phyloP scores from a whole-genome alignment of 2,797 vertebrate genomes.

The Lepilemur septentrionalis region DNA sequence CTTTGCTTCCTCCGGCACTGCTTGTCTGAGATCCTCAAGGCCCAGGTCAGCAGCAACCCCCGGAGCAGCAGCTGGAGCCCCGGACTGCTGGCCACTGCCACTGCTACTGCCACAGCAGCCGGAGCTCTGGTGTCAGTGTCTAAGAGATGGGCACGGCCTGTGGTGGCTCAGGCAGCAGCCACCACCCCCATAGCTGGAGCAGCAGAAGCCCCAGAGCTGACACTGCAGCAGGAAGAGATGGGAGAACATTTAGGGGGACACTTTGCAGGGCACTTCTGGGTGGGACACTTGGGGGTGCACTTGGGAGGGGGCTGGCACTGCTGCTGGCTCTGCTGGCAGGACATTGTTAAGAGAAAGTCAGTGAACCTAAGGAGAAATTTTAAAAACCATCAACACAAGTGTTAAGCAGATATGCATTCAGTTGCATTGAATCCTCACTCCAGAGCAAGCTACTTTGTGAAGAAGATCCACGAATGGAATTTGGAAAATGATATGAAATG shows the following conservation, averaged over 20 bases:
- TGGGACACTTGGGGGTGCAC: neutral
- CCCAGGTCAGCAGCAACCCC: constrained; percentile 27
- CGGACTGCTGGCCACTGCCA: neutral
- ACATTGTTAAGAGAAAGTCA: constrained; percentile 1
- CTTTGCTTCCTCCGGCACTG: neutral
- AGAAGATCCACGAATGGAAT: neutral
- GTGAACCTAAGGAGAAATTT: neutral
- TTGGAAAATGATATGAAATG: neutral
- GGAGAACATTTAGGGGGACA: neutral
- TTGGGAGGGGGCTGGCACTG: neutral
- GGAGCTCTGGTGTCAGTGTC: neutral
- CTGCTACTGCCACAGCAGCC: neutral
- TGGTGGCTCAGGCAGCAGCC: neutral
- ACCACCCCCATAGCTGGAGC: accelerated
- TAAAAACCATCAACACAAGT: neutral
- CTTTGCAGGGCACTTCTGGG: neutral
- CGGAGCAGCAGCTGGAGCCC: neutral
- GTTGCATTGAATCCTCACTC: neutral
- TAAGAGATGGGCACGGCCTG: neutral
- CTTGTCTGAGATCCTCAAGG: neutral
- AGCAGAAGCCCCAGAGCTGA: neutral
- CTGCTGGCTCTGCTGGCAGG: constrained; percentile 16
- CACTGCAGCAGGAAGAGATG: neutral
- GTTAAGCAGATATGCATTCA: neutral
- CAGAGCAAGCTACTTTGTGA: neutral